Conservation (phyloP, 1,140 invertebrate genomes). For the Dendrolimus punctatus region DNA sequence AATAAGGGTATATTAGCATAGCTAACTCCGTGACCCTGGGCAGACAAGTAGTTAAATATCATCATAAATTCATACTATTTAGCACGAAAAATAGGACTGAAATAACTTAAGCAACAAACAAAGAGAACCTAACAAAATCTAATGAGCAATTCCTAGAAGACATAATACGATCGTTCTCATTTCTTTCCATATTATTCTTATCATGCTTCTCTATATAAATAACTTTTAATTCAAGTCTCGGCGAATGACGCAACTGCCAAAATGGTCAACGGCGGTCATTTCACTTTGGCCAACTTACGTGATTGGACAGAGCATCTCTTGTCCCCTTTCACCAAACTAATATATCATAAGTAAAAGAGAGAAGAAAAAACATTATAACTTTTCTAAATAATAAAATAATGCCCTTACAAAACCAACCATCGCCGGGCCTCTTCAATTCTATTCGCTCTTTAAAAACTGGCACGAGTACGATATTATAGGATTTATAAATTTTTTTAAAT, state of each 20-base stretch:
- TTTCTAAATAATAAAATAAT: slow-evolving; percentile 10
- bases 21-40: too few species aligned
- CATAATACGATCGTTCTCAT: not conserved
- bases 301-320: slow-evolving; percentile 26
- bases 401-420: slow-evolving; percentile 9
- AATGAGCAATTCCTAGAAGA: too few species aligned
- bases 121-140: too few species aligned
- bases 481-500: too few species aligned
- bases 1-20: too few species aligned
- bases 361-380: slow-evolving; percentile 10
- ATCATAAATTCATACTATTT: too few species aligned
- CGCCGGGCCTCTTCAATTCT: slow-evolving; percentile 22
- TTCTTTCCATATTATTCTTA: slow-evolving; percentile 11
- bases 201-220: slow-evolving; percentile 15
- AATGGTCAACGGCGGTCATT: slow-evolving; percentile 63
- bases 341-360: slow-evolving; percentile 16
- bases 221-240: slow-evolving; percentile 49
- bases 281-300: slow-evolving; percentile 67
- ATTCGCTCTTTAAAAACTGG: too few species aligned
- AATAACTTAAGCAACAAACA: too few species aligned
- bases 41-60: too few species aligned
- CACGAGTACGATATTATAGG: too few species aligned
- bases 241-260: slow-evolving; percentile 58
- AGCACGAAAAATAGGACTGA: too few species aligned
- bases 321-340: slow-evolving; percentile 21